Evolutionary conservation across 2,888 invertebrate genomes (phyloP), one percentile per base, ranked within the genome.

Genomic region (Girardia tigrina): DNA sequence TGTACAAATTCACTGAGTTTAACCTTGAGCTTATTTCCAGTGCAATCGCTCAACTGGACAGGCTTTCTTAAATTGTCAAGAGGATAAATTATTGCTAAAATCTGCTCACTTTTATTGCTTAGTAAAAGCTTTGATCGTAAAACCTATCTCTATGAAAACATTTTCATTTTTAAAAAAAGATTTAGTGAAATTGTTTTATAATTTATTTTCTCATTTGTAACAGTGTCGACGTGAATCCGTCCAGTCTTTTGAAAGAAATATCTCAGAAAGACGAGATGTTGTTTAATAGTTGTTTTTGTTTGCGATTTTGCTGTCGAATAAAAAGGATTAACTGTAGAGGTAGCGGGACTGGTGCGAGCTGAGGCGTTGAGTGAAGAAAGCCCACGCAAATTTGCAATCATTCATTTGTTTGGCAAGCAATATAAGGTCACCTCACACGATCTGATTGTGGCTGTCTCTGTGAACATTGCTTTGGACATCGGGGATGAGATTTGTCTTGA

Each of bases 401-500:
- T 82, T 16, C 79, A 79, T 77, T 72, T 82, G 6, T 80, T 81
- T 77, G 83, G 83, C 8, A 77, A 81, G 73, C 86, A 86, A 79
- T 81, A 82, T 77, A 86, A 86, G 79, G 81, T 86, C 14, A 84
- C 84, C 6, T 78, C 80, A n/a, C 84, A 84, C 75, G 85, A 85
- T 77, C 81, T 86, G 56, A 78, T 86, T 16, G 80, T 84, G 27
- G 80, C 84, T 14, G 42, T 80, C 42, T 80, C 82, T 36, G 81
- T 82, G 36, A 80, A 81, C 72, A 82, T 84, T 29, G 82, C 82
- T n/a, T 81, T 85, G 6, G 81, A 82, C 70, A 81, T 85, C 73
- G 86, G 86, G 0, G 86, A 86, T 74, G 80, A 81, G 76, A 85
- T 86, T 29, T 80, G 83, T 70, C 78, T 86, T 56, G 85, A 86